These are phyloP conservation scores for Drosophila dunni DNA, from an alignment of 1,140 invertebrate species.

Conservation along the genomic window DNA sequence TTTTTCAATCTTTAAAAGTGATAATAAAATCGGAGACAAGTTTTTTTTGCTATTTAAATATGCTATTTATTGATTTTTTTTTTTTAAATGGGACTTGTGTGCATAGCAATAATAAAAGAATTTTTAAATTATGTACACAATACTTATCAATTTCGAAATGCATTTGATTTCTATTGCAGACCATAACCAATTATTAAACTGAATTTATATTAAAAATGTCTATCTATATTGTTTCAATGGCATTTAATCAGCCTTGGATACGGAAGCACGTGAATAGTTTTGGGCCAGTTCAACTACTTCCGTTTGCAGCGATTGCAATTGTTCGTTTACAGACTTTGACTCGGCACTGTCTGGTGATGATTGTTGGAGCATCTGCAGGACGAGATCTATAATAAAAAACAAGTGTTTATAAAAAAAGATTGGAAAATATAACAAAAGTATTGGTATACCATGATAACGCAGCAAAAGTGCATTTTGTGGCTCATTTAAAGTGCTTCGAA, in stretches of 20 bases:
- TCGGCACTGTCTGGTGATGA: slow-evolving; percentile 81
- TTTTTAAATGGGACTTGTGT: slow-evolving; percentile 47
- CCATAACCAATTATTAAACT: slow-evolving; percentile 57
- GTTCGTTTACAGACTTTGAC: slow-evolving; percentile 79
- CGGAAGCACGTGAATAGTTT: slow-evolving; percentile 85
- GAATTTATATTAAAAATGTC: slow-evolving; percentile 6
- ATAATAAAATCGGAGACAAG: slow-evolving; percentile 51
- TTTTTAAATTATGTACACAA: slow-evolving; percentile 73
- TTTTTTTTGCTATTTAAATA: slow-evolving; percentile 49
- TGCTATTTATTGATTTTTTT: slow-evolving; percentile 68
- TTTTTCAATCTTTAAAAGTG: slow-evolving; percentile 40
- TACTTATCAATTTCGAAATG: slow-evolving; percentile 50
- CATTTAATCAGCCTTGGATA: slow-evolving; percentile 70
- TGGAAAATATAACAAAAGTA: background rate
- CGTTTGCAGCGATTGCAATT: slow-evolving; percentile 77
- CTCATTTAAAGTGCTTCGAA: slow-evolving; percentile 89
- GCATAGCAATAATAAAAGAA: slow-evolving; percentile 66
- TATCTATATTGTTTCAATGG: background rate
- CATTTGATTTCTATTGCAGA: slow-evolving; percentile 34
- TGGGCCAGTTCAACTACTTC: slow-evolving; percentile 86
- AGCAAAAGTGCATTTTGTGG: slow-evolving; percentile 88
- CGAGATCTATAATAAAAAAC: slow-evolving; percentile 85
- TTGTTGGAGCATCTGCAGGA: slow-evolving; percentile 87
- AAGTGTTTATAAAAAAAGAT: background rate
- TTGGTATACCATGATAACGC: slow-evolving; percentile 90